phyloP scores from a whole-genome alignment of 2,113 vertebrate species.

The Poeciliopsis occidentalis region DNA sequence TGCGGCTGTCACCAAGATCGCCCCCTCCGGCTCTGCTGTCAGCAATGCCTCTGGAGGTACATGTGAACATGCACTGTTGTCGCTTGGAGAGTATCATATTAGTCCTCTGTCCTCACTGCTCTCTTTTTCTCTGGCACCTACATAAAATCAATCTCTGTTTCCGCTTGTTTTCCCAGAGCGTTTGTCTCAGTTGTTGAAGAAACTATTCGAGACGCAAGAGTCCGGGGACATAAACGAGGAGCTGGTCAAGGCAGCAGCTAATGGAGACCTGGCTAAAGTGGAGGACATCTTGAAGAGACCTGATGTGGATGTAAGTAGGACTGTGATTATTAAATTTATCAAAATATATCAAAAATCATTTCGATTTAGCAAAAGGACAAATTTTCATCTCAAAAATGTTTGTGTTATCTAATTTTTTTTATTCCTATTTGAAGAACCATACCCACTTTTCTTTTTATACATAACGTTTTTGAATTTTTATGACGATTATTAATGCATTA shows the following conservation, averaged over 20 bases:
- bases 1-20: slow-evolving; percentile 97
- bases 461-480: too few species aligned
- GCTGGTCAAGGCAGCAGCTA: slow-evolving; percentile 97
- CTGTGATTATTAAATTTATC: not conserved
- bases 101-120: slow-evolving; percentile 24
- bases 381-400: not conserved
- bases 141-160: slow-evolving; percentile 18
- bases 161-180: slow-evolving; percentile 82
- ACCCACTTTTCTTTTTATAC: too few species aligned
- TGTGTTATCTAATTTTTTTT: too few species aligned
- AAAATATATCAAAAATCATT: too few species aligned
- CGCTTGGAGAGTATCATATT: slow-evolving; percentile 20
- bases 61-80: slow-evolving; percentile 37
- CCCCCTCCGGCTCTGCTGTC: slow-evolving; percentile 94
- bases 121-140: slow-evolving; percentile 29
- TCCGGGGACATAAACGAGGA: slow-evolving; percentile 99
- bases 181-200: slow-evolving; percentile 96
- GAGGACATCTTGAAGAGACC: slow-evolving; percentile 97
- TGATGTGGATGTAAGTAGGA: slow-evolving; percentile 90
- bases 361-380: not conserved
- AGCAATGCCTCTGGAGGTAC: slow-evolving; percentile 98
- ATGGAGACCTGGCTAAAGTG: slow-evolving; percentile 97
- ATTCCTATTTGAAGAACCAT: too few species aligned
- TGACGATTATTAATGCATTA: too few species aligned
- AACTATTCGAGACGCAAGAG: slow-evolving; percentile 98